A percentile compares a stretch with the other conserved stretches of the same genome.
phyloP scores from a whole-genome alignment of 2,113 vertebrate species.

The Paracanthobrama guichenoti region DNA sequence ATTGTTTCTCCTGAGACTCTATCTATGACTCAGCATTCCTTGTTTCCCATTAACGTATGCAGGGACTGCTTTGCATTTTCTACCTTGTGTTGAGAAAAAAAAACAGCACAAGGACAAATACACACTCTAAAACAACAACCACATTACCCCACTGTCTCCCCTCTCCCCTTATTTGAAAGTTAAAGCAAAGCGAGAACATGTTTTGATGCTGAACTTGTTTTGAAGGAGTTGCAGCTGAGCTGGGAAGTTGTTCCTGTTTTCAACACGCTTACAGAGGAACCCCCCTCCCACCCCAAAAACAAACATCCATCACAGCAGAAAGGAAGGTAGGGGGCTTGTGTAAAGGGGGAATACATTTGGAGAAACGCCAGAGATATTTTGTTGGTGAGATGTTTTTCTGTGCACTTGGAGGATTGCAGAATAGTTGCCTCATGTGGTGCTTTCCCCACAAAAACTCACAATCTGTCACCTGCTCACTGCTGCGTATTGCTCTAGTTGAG shows the following conservation, averaged over 20 bases:
- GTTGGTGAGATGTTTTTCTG: slow-evolving; percentile 42
- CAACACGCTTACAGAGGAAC: neutral
- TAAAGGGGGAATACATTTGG: neutral
- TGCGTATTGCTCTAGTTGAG: neutral
- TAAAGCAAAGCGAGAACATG: slow-evolving; percentile 37
- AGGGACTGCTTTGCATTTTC: neutral
- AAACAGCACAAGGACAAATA: neutral
- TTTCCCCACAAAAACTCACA: slow-evolving; percentile 21
- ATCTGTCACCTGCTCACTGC: slow-evolving; percentile 39
- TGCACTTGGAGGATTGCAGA: slow-evolving; percentile 46
- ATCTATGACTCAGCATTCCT: slow-evolving; percentile 48
- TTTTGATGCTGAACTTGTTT: slow-evolving; percentile 29
- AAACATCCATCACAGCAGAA: slow-evolving; percentile 23
- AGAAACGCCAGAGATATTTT: slow-evolving; percentile 49
- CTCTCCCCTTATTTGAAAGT: neutral
- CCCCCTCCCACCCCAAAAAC: slow-evolving; percentile 45
- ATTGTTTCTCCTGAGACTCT: slow-evolving; percentile 48
- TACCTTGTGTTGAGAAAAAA: slow-evolving; percentile 14
- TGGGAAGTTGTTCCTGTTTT: slow-evolving; percentile 35
- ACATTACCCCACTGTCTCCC: neutral
- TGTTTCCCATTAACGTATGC: neutral
- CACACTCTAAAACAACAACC: slow-evolving; percentile 1
- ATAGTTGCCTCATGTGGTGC: slow-evolving; percentile 44
- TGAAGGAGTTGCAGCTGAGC: neutral
- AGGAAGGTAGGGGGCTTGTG: neutral